Conservation (phyloP, 1,140 invertebrate species). For the Meloidogyne floridensis region DNA sequence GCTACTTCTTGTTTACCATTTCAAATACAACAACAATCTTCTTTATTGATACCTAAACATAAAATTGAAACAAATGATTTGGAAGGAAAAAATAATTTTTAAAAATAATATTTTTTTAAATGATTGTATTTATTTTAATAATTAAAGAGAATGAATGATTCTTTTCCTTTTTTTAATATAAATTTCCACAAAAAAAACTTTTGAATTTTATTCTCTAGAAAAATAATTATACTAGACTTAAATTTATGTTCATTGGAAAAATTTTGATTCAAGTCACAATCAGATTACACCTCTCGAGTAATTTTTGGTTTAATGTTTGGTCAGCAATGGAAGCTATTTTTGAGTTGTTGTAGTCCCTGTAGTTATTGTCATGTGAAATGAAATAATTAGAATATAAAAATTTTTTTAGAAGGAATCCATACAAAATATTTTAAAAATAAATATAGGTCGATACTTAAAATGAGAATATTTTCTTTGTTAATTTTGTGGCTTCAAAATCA, state of each 20-base stretch:
- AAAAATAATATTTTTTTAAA: conserved; percentile 5
- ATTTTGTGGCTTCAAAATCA: neutral
- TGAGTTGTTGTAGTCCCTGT: too few relatives aligned
- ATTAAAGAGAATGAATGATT: neutral
- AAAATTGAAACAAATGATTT: conserved; percentile 10
- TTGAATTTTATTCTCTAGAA: too few relatives aligned
- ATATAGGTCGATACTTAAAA: neutral
- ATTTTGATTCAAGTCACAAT: too few relatives aligned
- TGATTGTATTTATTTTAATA: neutral
- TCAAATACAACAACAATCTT: conserved; percentile 5
- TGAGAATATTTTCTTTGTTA: neutral
- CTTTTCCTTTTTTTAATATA: too few relatives aligned
- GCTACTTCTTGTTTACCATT: conserved; percentile 41
- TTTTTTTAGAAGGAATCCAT: neutral
- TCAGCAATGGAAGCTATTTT: too few relatives aligned
- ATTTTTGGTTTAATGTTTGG: too few relatives aligned
- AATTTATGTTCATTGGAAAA: too few relatives aligned
- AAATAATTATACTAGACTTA: too few relatives aligned
- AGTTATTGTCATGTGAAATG: too few relatives aligned
- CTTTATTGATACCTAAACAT: neutral
- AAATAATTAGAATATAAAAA: too few relatives aligned
- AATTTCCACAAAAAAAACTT: too few relatives aligned
- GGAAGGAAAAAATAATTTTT: conserved; percentile 16
- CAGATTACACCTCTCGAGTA: too few relatives aligned
- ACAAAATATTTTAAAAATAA: neutral